Evolutionary conservation across 2,888 invertebrate genomes (phyloP).

Genomic region (Hermaeophaga mercurialis): DNA sequence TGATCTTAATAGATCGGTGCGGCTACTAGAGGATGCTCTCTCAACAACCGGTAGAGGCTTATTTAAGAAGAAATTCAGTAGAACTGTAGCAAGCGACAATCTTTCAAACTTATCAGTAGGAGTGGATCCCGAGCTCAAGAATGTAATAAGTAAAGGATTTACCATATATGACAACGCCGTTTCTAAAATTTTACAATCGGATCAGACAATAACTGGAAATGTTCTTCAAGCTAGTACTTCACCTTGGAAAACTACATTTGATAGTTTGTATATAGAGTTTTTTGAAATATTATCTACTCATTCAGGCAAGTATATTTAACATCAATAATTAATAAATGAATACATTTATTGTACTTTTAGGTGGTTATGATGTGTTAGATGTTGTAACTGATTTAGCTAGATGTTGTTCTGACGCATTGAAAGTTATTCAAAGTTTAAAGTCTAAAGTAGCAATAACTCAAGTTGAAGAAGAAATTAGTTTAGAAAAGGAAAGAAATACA

Average conservation of each 20-base stretch:
- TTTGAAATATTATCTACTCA: constrained; percentile 53
- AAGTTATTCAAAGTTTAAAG: constrained; percentile 52
- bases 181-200: constrained; percentile 32
- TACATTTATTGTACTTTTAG: constrained; percentile 18
- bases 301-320: constrained; percentile 36
- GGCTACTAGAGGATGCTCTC: constrained; percentile 53
- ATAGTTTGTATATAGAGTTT: constrained; percentile 54
- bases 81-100: constrained; percentile 13
- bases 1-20: constrained; percentile 53
- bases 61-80: constrained; percentile 32
- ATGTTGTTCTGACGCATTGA: constrained; percentile 54
- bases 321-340: neutral
- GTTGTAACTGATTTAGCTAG: constrained; percentile 52
- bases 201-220: constrained; percentile 49
- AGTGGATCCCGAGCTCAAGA: constrained; percentile 42
- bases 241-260: constrained; percentile 52
- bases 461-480: constrained; percentile 57
- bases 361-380: constrained; percentile 51
- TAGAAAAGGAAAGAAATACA: constrained; percentile 84
- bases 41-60: constrained; percentile 45
- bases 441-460: constrained; percentile 47
- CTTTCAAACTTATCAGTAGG: constrained; percentile 27
- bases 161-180: constrained; percentile 37
- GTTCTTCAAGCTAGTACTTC: constrained; percentile 46
- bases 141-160: constrained; percentile 31